Conservation (phyloP, 37 sponge, comb jelly and placozoan species). For the Spongilla lacustris region DNA sequence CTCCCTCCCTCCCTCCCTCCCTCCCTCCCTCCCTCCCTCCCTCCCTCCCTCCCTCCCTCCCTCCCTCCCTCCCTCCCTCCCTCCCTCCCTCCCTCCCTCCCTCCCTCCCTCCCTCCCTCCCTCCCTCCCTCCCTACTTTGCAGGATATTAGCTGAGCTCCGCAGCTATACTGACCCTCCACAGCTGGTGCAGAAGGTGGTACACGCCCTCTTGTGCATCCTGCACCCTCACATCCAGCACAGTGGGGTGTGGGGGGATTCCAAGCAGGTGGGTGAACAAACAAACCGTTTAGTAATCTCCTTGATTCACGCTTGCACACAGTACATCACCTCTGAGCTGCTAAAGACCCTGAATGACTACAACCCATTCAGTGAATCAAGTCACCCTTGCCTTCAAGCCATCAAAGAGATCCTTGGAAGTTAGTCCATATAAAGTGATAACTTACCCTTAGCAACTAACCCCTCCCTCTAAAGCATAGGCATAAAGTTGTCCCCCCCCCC, state of each 20-base stretch:
- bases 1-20: background rate
- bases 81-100: background rate
- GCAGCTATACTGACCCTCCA: constrained; percentile 77
- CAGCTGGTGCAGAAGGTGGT: constrained; percentile 53
- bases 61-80: background rate
- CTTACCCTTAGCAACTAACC: too few species aligned
- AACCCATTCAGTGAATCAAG: constrained; percentile 1
- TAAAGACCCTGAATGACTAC: constrained; percentile 6
- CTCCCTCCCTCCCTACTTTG: background rate
- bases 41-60: background rate
- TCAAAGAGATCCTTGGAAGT: constrained; percentile 26
- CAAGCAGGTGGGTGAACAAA: constrained; percentile 55
- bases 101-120: background rate
- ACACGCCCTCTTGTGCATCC: constrained; percentile 64
- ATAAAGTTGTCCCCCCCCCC: background rate
- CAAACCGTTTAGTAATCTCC: background rate
- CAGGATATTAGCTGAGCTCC: constrained; percentile 82
- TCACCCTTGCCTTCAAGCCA: constrained; percentile 12
- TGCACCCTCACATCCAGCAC: constrained; percentile 50
- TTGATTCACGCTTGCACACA: background rate
- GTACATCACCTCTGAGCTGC: constrained; percentile 20
- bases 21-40: background rate
- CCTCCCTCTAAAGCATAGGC: background rate
- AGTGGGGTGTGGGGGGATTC: constrained; percentile 58
- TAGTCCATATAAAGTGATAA: background rate